A percentile compares a stretch with the other conserved stretches of the same genome.
Evolutionary conservation across 2,888 invertebrate species (phyloP).

Genomic region (Plagodis pulveraria): DNA sequence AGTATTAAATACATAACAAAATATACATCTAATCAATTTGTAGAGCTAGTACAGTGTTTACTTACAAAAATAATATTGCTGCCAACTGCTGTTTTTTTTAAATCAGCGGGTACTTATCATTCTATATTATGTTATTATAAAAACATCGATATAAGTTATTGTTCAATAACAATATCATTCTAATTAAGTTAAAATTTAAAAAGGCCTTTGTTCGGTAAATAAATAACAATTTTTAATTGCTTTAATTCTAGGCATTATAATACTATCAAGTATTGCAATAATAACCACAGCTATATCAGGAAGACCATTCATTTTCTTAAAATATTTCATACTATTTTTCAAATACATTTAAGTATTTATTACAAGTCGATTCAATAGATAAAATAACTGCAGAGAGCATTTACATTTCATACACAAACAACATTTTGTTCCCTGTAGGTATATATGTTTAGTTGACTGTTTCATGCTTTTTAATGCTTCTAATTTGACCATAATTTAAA

Average conservation of each 20-base stretch:
- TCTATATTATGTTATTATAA: background rate
- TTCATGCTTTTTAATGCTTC: background rate
- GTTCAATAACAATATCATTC: background rate
- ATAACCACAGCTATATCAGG: background rate
- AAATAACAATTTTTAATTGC: background rate
- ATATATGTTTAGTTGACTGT: background rate
- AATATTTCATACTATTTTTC: background rate
- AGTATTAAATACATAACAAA: constrained; percentile 11
- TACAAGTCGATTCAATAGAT: background rate
- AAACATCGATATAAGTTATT: background rate
- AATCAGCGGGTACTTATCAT: background rate
- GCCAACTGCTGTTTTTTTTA: constrained; percentile 1
- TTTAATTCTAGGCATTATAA: background rate
- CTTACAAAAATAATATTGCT: constrained; percentile 9
- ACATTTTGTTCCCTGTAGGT: background rate
- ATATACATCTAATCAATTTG: constrained; percentile 9
- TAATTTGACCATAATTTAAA: too few species aligned
- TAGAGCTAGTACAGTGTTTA: constrained; percentile 8
- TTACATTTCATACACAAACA: background rate
- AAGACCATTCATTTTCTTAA: constrained; percentile 5
- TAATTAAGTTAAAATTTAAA: background rate
- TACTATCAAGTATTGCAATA: background rate
- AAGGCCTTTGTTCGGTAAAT: background rate
- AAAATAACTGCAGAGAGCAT: background rate
- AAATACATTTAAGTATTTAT: background rate